Base-by-base conservation (phyloP, 2,797 vertebrate genomes). In the Anabas testudineus region DNA sequence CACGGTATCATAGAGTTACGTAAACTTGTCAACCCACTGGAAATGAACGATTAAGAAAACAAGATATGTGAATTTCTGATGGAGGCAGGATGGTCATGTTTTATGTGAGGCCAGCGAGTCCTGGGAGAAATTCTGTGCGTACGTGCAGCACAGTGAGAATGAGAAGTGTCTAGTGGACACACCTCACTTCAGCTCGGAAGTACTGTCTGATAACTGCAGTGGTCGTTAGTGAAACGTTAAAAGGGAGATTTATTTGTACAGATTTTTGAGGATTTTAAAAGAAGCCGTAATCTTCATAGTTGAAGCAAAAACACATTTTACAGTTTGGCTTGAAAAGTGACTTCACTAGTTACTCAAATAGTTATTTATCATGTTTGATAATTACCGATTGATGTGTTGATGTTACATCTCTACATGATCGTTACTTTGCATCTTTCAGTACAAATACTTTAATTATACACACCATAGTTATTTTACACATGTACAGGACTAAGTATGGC, bases 11-110 rank as follows among this genome's bases (percentile, higher is more conserved):
- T 28, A 48, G n/a, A 34, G 54, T 85, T 81, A 19, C 26, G 0
- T 52, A 74, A 78, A 66, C 0, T 36, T 53, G 32, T 64, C 32
- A 36, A 73, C 52, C 37, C 19, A 72, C 57, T 80, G 69, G 69
- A 86, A 67, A 32, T 74, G 53, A 78, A 52, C 85, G 58, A 79
- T 15, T 45, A 13, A 48, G 22, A 55, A 72, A 71, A 47, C 7
- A 12, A 22, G 36, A 45, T 12, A 21, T 56, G 43, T 37, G 30
- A 39, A 43, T 56, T 49, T 59, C 13, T 43, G 48, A 16, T 64
- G 48, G 61, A 49, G 53, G 42, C 55, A 2, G 24, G 8, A 9
- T 10, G 48, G 55, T 66, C 42, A 3, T 26, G 37, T 58, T 75
- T 26, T 39, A 56, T n/a, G 10, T 6, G 43, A 49, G 18, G 47